Evolutionary conservation across 2,888 invertebrate genomes (phyloP), one percentile per base, ranked within the genome.

Genomic region (Ophraella communa): DNA sequence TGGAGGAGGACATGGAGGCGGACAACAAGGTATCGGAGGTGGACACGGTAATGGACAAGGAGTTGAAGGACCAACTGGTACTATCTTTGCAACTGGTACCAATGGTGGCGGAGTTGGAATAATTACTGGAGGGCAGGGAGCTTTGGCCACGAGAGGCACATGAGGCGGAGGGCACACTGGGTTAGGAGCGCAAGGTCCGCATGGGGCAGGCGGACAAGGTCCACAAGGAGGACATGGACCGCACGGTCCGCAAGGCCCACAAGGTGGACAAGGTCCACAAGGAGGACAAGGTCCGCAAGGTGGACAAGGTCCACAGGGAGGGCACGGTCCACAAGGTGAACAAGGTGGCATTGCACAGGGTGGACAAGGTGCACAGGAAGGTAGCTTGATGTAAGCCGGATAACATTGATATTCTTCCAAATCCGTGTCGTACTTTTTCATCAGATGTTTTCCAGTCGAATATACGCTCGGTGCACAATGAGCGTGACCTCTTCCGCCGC

Each of bases 401-500:
- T 78, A 80, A 64, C 80, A 80, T 62, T 78, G 75, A 62, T 80
- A 80, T 59, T 77, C 77, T 53, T 77, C 77, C 44, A 76, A 42
- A 42, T 62, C 68, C 35, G 65, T 73, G 20, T 64, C 67, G 8
- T 35, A 53, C 4, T 65, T 59, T 11, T 49, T 58, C 20, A 69
- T 73, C 49, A 80, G 64, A 62, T 81, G 80, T 70, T 79, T 80
- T 1, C 77, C 79, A 55, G 77, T 72, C 8, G 79, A 73, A 66
- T 71, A 80, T 30, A 60, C 20, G 62, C 79, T 79, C 3, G 85
- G 85, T 27, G 81, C 81, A 68, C 86, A 86, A 14, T 76, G 79
- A 1, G 85, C 84, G 33, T 80, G 75, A 0, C 84, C 84, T 63
- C 78, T 78, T 52, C 79, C 80, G 69, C 83, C 74, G 71, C 86